Base-by-base conservation (phyloP, 2,888 invertebrate genomes). In the Drosophila mimetica region DNA sequence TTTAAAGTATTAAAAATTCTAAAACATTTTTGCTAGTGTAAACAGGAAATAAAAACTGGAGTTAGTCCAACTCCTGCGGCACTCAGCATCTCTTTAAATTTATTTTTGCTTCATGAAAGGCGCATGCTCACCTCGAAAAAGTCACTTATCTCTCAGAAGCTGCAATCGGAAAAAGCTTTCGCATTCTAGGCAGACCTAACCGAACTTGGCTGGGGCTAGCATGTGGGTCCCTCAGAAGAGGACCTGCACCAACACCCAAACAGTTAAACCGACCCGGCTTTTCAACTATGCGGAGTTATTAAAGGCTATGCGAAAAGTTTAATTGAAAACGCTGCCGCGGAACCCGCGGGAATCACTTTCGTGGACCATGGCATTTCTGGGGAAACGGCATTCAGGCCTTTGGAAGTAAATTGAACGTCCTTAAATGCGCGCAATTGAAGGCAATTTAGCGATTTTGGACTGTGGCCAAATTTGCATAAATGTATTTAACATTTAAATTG, bases 401-500 rank as follows among this genome's bases (percentile, higher is more conserved):
- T 39, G 25, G 20, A 34, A 22, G 48, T 32, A 47, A 60, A 60
- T 54, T 72, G 42, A 37, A 44, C 36, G 58, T 41, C 50, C 50
- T 71, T 86, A 88, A 86, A 71, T 80, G 80, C 54, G 77, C 79
- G 65, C 80, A 83, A 83, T 87, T 82, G 80, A 74, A 78, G 82
- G 79, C 79, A 81, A 88, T 86, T 81, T 76, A 76, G 82, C 87
- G 72, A 76, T 53, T 47, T 71, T 63, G 66, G 55, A 18, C 63
- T 9, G 54, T 7, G 61, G 55, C 53, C 48, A 57, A 76, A 86
- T 88, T 87, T 71, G 77, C 77, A 84, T 85, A 85, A 88, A 82
- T 87, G 79, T 87, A 82, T 86, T 86, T 79, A 87, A 79, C 85
- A 86, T 82, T 85, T 79, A 86, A 88, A 87, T 87, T 76, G 79